Evolutionary conservation across 1,140 invertebrate species (phyloP), one percentile per base, ranked within the genome.

Genomic region (Neodiprion virginianus): DNA sequence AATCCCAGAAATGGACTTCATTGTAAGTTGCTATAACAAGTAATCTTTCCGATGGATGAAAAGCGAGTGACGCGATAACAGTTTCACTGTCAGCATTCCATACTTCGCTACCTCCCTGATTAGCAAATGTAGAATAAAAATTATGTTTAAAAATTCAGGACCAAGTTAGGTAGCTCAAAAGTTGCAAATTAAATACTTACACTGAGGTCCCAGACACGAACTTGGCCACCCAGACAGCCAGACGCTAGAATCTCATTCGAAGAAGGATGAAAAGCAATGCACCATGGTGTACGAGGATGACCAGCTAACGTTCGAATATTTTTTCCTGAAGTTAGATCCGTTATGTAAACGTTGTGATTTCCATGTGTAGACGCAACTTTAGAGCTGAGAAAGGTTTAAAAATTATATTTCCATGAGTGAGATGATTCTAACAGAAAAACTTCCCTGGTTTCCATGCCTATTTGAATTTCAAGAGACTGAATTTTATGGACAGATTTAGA

Each of bases 271-370:
- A 97, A 97, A 69, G 95, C 95, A 68, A 97, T 92, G 84, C 95
- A 96, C 96, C 96, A 98, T 5, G 96, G 96, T 67, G 95, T 97
- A n/a, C 96, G 89, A 40, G 96, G 95, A 88, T 97, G 96, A 9
- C 96, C 96, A 68, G 91, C 91, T 49, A 97, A 85, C 48, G 93
- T 95, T 79, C 92, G 92, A 21, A 96, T 91, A 85, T 95, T 94
- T 84, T 94, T 94, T 0, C 95, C 95, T 79, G 91, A 96, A 48
- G 90, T 91, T 40, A 96, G 85, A 81, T 97, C 95, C 68, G 93
- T 95, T 12, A 98, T 93, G 85, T 97, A 96, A n/a, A 98, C 93
- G 85, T 95, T 95, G 82, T 97, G 96, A 87, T 98, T 96, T 47
- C 96, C 96, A 90, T 97, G 96, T 1, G 95, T 96, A 7, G 96